Base-by-base conservation (phyloP, 2,113 vertebrate species). In the Peromyscus leucopus region DNA sequence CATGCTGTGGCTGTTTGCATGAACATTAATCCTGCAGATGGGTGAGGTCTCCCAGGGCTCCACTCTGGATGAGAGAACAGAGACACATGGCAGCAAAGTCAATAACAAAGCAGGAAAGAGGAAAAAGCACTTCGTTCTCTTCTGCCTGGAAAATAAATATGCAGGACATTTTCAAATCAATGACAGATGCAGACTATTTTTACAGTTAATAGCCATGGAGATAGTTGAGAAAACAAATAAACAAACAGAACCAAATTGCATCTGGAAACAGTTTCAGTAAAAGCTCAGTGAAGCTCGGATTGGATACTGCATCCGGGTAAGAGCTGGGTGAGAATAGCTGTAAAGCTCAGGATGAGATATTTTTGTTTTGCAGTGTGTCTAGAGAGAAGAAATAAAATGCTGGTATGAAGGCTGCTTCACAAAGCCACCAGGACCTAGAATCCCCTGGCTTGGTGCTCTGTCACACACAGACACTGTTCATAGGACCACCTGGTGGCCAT, bases 191-290 rank as follows among this genome's bases (percentile, higher is more conserved):
- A 74, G 72, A 26, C 48, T 90, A 72, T 87, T 74, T 83, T 87
- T 74, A 46, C 28, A 39, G 75, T 92, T 88, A 86, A 90, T 82
- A 93, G 71, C 59, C 84, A 90, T 95, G 11, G 93, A 94, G 84
- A 91, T 96, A 98, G 78, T 94, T 83, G 69, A 89, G 87, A 95
- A 97, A 13, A 51, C 5, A 95, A 92, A 89, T 16, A 97, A 95
- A 97, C 5, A 33, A 87, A 88, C 85, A 88, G 95, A 95, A 82
- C 84, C 48, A 82, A 96, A 1, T 42, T 24, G 0, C 85, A 95
- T 96, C 85, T 96, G 94, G 96, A 92, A 95, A 65, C 80, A 55
- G 97, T 96, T 97, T 71, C 55, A 96, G 76, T 33, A 55, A 65
- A 76, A 65, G 42, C 89, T 67, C 57, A 76, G n/a, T 84, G 91